These are phyloP conservation scores for Caenorhabditis drosophilae DNA, from an alignment of 2,888 invertebrate genomes.

Conservation along the genomic window DNA sequence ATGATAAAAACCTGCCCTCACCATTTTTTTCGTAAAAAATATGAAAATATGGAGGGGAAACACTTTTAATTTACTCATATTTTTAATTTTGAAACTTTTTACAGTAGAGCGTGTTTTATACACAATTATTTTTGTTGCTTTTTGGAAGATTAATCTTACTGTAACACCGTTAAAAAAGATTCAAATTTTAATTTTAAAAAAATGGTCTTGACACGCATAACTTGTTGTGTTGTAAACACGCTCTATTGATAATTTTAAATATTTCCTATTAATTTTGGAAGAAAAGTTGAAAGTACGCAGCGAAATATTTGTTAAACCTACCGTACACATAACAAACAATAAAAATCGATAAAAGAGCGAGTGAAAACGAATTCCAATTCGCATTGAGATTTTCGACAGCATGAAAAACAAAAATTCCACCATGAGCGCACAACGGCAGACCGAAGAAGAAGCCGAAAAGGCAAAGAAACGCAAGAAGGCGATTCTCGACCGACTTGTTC, in stretches of 20 bases:
- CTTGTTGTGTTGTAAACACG: no score
- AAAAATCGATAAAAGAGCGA: slow-evolving; percentile 55
- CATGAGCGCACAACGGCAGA: slow-evolving; percentile 62
- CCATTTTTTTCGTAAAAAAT: not conserved
- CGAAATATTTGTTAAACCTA: slow-evolving; percentile 10
- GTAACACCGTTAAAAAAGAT: no score
- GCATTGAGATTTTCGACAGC: slow-evolving; percentile 66
- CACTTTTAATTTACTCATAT: no score
- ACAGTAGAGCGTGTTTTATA: no score
- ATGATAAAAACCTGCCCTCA: not conserved
- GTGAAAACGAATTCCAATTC: slow-evolving; percentile 65
- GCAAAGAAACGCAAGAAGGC: slow-evolving; percentile 56
- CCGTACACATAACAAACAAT: slow-evolving; percentile 65
- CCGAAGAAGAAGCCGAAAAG: slow-evolving; percentile 62
- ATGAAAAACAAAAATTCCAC: slow-evolving; percentile 67
- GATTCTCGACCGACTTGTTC: slow-evolving; percentile 58
- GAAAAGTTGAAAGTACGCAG: not conserved
- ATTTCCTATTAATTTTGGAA: not conserved
- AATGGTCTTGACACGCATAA: no score
- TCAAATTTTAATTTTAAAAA: no score
- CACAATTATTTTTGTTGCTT: no score
- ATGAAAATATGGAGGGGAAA: no score
- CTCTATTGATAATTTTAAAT: no score
- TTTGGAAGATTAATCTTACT: no score
- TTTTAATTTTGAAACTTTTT: no score